Evolutionary conservation across 2,888 invertebrate genomes (phyloP).

Genomic region (Lasioglossum vierecki): DNA sequence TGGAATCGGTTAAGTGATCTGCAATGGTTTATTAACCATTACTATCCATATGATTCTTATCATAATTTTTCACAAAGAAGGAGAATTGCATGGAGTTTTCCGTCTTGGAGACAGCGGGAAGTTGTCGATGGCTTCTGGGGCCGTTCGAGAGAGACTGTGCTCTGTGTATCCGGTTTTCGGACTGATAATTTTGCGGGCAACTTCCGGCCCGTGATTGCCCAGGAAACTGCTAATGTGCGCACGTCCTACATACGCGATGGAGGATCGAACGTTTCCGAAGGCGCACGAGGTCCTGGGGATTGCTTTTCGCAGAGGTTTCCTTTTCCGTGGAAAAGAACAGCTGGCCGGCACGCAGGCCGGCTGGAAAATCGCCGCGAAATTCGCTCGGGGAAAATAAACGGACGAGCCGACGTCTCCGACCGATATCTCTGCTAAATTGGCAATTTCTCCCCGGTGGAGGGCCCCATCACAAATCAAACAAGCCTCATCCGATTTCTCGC

Average conservation of each 20-base stretch:
- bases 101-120: not conserved
- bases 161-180: slow-evolving; percentile 69
- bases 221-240: slow-evolving; percentile 70
- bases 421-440: slow-evolving; percentile 20
- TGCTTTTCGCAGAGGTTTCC: slow-evolving; percentile 28
- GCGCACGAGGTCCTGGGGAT: slow-evolving; percentile 14
- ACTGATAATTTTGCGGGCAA: slow-evolving; percentile 74
- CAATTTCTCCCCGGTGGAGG: not conserved
- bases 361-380: slow-evolving; percentile 16
- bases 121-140: not conserved
- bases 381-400: slow-evolving; percentile 37
- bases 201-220: slow-evolving; percentile 79
- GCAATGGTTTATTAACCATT: too few relatives aligned
- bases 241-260: slow-evolving; percentile 54
- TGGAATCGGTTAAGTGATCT: too few relatives aligned
- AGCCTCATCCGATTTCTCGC: not conserved
- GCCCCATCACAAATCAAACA: not conserved
- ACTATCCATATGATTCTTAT: too few relatives aligned
- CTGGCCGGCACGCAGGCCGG: slow-evolving; percentile 4
- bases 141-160: slow-evolving; percentile 21
- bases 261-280: slow-evolving; percentile 42
- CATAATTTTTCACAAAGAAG: too few relatives aligned
- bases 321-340: slow-evolving; percentile 44
- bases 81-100: not conserved
- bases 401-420: not conserved